Evolutionary conservation across 2,888 invertebrate species (phyloP).

Genomic region (Stenotaenia linearis): DNA sequence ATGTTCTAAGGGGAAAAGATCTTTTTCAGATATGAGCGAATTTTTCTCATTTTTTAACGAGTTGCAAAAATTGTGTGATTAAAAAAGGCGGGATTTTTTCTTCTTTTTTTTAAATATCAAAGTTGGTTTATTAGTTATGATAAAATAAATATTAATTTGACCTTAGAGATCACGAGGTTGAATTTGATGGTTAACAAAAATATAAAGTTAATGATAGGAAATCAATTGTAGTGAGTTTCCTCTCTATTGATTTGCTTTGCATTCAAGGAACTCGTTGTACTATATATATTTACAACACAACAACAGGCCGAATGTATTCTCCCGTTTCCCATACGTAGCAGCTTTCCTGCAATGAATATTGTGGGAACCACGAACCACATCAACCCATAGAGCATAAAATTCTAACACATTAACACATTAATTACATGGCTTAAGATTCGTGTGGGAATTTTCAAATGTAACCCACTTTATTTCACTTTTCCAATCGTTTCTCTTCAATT

Average conservation of each 20-base stretch:
- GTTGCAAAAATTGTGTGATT: too few species aligned
- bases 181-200: background rate
- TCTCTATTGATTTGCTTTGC: conserved; percentile 2
- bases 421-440: background rate
- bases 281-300: background rate
- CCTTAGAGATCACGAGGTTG: background rate
- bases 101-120: background rate
- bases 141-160: background rate
- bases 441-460: conserved; percentile 4
- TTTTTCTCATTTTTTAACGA: too few species aligned
- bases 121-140: background rate
- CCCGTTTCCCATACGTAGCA: background rate
- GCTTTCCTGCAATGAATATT: background rate
- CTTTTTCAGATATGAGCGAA: background rate
- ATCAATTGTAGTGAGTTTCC: conserved; percentile 20
- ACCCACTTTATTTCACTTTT: background rate
- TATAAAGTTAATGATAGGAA: background rate
- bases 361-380: conserved; percentile 7
- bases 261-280: background rate
- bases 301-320: background rate
- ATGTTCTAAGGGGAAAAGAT: background rate
- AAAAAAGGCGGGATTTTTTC: background rate
- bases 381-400: conserved; percentile 10
- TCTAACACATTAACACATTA: background rate
- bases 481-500: background rate